Evolutionary conservation across 1,140 invertebrate genomes (phyloP).

Genomic region (Meloidogyne hapla): DNA sequence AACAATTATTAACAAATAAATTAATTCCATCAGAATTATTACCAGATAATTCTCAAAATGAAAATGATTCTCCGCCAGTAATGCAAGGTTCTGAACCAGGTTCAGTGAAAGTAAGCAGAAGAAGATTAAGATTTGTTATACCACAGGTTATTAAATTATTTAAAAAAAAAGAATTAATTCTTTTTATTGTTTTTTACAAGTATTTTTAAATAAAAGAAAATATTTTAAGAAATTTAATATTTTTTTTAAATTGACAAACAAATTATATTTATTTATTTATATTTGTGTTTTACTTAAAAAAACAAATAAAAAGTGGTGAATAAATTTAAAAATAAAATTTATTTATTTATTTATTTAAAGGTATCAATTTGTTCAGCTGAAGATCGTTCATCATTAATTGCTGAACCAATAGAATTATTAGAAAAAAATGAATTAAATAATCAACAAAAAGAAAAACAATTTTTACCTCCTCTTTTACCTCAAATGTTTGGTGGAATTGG

Average conservation of each 20-base stretch:
- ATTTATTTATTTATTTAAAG: not conserved
- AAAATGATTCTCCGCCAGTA: not conserved
- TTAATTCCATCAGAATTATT: not conserved
- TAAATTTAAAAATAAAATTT: too few relatives aligned
- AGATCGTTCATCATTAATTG: not conserved
- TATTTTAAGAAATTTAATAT: not conserved
- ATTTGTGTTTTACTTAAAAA: too few relatives aligned
- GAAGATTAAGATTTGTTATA: constrained; percentile 34
- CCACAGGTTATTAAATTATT: constrained; percentile 28
- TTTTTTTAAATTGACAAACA: not conserved
- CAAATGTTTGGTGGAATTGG: constrained; percentile 8
- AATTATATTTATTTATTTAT: too few relatives aligned
- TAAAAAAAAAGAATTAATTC: too few relatives aligned
- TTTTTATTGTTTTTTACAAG: not conserved
- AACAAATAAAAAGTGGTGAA: too few relatives aligned
- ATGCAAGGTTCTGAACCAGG: constrained; percentile 8
- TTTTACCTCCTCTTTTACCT: not conserved
- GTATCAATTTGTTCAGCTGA: constrained; percentile 21
- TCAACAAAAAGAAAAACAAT: not conserved
- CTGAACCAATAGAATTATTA: not conserved
- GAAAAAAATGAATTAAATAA: not conserved
- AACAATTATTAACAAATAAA: not conserved
- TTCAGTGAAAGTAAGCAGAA: constrained; percentile 8
- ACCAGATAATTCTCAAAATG: not conserved
- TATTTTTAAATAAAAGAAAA: too few relatives aligned